Conservation (phyloP, 2,888 invertebrate species). For the Tribolium freemani region DNA sequence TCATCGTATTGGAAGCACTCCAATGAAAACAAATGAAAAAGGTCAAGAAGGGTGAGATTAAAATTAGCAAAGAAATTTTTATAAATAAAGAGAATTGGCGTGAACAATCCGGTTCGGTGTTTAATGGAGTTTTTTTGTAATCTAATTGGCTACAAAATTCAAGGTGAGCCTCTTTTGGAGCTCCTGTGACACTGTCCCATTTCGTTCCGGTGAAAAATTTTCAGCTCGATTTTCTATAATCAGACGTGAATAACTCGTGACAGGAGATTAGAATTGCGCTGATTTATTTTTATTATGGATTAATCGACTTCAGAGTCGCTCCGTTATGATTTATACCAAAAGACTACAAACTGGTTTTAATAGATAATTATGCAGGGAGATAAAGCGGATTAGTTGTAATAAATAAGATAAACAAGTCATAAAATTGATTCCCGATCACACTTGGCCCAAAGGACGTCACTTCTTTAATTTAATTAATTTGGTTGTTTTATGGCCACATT, state of each 20-base stretch:
- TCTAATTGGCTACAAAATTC: constrained; percentile 16
- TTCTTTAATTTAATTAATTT: constrained; percentile 10
- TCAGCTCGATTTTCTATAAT: neutral
- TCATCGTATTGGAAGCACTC: constrained; percentile 3
- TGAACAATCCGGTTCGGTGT: constrained; percentile 19
- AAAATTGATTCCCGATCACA: constrained; percentile 20
- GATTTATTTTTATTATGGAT: constrained; percentile 10
- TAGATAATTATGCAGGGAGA: constrained; percentile 28
- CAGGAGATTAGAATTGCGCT: neutral
- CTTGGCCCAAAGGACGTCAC: neutral
- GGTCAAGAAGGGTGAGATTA: neutral
- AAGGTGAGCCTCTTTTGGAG: constrained; percentile 17
- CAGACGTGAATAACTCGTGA: neutral
- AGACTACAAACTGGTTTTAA: constrained; percentile 20
- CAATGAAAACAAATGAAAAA: constrained; percentile 8
- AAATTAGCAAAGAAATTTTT: no score
- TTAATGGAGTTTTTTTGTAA: constrained; percentile 28
- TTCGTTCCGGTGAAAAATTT: constrained; percentile 11
- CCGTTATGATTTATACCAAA: constrained; percentile 12
- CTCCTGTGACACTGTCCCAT: constrained; percentile 23
- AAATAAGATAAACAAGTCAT: constrained; percentile 32
- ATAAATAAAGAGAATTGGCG: neutral
- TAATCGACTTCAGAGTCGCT: neutral
- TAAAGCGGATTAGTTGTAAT: constrained; percentile 30
- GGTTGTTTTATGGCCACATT: neutral